Percentiles rank a stretch among this genome's conserved stretches.
phyloP scores from a whole-genome alignment of 1,140 invertebrate species.

The Grapholita molesta region DNA sequence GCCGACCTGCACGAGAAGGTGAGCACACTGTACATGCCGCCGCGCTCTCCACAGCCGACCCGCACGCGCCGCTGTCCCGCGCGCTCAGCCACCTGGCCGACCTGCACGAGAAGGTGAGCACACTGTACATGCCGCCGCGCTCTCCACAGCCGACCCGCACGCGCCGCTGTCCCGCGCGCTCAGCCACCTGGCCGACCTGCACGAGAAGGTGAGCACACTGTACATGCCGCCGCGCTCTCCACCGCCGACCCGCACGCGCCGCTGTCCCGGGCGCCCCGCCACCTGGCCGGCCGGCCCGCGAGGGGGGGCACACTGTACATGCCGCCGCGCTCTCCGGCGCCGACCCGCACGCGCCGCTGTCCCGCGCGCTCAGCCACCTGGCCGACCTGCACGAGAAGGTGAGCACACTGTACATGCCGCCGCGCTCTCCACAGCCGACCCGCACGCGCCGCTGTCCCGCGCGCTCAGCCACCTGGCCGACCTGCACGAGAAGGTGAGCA shows the following conservation, averaged over 20 bases:
- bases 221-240: slow-evolving; percentile 93
- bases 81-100: slow-evolving; percentile 94
- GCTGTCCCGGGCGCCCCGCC: slow-evolving; percentile 91
- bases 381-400: slow-evolving; percentile 92
- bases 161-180: slow-evolving; percentile 92
- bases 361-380: slow-evolving; percentile 91
- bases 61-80: slow-evolving; percentile 93
- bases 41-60: slow-evolving; percentile 96
- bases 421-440: slow-evolving; percentile 97
- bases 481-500: slow-evolving; percentile 86
- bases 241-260: slow-evolving; percentile 97
- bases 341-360: slow-evolving; percentile 95
- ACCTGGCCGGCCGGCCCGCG: slow-evolving; percentile 93
- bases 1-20: slow-evolving; percentile 92
- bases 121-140: slow-evolving; percentile 93
- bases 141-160: slow-evolving; percentile 97
- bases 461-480: slow-evolving; percentile 93
- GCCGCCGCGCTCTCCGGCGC: slow-evolving; percentile 95
- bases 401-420: slow-evolving; percentile 78
- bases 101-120: slow-evolving; percentile 88
- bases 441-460: slow-evolving; percentile 93
- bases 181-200: slow-evolving; percentile 93
- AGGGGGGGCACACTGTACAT: slow-evolving; percentile 83
- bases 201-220: slow-evolving; percentile 88
- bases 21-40: no score